Conservation (phyloP, 2,797 vertebrate species). For the Fundulus diaphanus region DNA sequence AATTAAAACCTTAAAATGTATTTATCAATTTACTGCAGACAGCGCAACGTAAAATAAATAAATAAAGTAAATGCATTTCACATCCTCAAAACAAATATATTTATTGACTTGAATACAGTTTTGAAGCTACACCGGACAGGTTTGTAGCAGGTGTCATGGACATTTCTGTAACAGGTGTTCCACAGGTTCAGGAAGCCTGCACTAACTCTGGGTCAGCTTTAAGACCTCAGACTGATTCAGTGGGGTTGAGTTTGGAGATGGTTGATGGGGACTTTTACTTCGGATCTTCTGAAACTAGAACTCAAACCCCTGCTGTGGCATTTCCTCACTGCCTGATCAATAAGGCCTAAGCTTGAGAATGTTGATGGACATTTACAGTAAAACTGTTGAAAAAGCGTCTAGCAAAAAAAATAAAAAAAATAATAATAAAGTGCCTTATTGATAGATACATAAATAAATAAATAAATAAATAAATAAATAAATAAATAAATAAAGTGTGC, state of each 20-base stretch:
- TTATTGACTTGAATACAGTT: neutral
- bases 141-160: neutral
- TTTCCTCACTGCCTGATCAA: slow-evolving; percentile 70
- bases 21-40: neutral
- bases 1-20: neutral
- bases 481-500: slow-evolving; percentile 36
- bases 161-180: too few species aligned
- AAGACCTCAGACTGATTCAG: neutral
- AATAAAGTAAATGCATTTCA: neutral
- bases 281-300: slow-evolving; percentile 7
- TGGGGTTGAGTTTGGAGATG: neutral
- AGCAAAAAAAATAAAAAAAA: slow-evolving; percentile 51
- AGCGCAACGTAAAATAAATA: slow-evolving; percentile 14
- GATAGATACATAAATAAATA: slow-evolving; percentile 56
- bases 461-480: slow-evolving; percentile 49
- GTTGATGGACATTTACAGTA: slow-evolving; percentile 49
- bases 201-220: neutral
- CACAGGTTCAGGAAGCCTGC: neutral
- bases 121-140: neutral
- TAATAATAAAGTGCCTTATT: slow-evolving; percentile 40
- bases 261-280: neutral
- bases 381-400: slow-evolving; percentile 49
- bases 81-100: neutral
- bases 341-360: slow-evolving; percentile 40
- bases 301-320: slow-evolving; percentile 21